Base-by-base conservation (phyloP, 2,797 vertebrate genomes). In the Gouania willdenowi region DNA sequence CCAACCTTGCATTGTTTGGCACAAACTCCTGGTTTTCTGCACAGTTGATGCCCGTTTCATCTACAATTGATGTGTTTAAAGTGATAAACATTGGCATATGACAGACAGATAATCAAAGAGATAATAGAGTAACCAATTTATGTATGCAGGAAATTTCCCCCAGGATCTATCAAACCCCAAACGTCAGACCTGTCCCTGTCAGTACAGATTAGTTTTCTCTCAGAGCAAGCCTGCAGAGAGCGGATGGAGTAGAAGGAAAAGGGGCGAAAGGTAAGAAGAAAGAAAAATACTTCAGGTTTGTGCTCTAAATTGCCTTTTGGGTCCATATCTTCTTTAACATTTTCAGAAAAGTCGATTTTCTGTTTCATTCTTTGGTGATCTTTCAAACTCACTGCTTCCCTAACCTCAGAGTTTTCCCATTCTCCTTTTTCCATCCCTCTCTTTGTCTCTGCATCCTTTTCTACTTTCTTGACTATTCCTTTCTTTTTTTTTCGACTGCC, bases 51-150 rank as follows among this genome's bases (percentile, higher is more conserved):
- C 51, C 51, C 11, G 41, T 41, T 68, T 46, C 43, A 34, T 57
- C 49, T 40, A 13, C 41, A 36, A 45, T 41, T 41, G 50, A 66
- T 35, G 24, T 27, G 32, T 75, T 79, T 64, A 63, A 58, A 18
- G 48, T 13, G 10, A 75, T 79, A 82, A 77, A 77, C 55, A 53
- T 37, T 59, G 74, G 73, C 68, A 62, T 30, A 38, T 71, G 70
- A 75, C 64, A 61, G 60, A 75, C 63, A 53, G 69, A 73, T 75
- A 64, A 82, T 77, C 50, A 82, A 74, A 74, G 39, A 66, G 49
- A 69, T 73, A 66, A 68, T 72, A 60, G 70, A 80, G 76, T 42
- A 71, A 71, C 56, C 43, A 47, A 56, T 70, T 73, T 54, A 70
- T 73, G 52, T 54, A 58, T 31, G 45, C 48, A 20, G 48, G 34